A percentile compares a stretch with the other conserved stretches of the same genome.
These are phyloP conservation scores for Parasteatoda lunata DNA, from an alignment of 2,888 invertebrate genomes.

Conservation along the genomic window DNA sequence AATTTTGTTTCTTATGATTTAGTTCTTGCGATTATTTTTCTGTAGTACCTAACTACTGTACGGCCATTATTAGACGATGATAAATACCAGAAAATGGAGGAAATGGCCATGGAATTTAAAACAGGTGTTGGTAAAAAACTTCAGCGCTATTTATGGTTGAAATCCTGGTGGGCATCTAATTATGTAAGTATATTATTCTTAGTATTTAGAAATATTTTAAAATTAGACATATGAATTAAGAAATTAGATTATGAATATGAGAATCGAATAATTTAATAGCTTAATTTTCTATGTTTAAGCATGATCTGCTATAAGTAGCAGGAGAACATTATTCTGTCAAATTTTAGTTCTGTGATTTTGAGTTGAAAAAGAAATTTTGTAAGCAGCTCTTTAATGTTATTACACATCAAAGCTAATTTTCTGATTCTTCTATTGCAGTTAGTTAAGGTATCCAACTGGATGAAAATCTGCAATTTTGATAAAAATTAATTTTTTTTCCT, in stretches of 20 bases:
- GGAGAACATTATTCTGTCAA: not conserved
- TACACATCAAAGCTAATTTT: too few species aligned
- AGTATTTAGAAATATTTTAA: too few species aligned
- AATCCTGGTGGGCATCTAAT: constrained; percentile 86
- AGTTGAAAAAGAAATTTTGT: too few species aligned
- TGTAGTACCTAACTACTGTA: constrained; percentile 92
- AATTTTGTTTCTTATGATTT: not conserved
- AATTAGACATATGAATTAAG: too few species aligned
- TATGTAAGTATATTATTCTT: constrained; percentile 75
- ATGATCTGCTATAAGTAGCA: not conserved
- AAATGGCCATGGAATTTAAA: constrained; percentile 88
- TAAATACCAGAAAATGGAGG: constrained; percentile 87
- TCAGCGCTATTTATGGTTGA: constrained; percentile 93
- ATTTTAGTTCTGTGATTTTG: not conserved
- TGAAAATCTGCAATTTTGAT: too few species aligned
- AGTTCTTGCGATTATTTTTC: constrained; percentile 69
- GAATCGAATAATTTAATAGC: not conserved
- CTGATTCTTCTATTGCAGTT: too few species aligned
- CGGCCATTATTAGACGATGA: constrained; percentile 88
- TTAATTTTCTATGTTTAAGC: not conserved
- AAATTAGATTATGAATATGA: too few species aligned
- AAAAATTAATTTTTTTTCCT: too few species aligned
- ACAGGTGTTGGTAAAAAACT: constrained; percentile 91
- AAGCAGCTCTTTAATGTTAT: too few species aligned
- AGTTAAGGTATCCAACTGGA: too few species aligned